phyloP scores from a whole-genome alignment of 2,113 vertebrate species.

The Arvicanthis niloticus region DNA sequence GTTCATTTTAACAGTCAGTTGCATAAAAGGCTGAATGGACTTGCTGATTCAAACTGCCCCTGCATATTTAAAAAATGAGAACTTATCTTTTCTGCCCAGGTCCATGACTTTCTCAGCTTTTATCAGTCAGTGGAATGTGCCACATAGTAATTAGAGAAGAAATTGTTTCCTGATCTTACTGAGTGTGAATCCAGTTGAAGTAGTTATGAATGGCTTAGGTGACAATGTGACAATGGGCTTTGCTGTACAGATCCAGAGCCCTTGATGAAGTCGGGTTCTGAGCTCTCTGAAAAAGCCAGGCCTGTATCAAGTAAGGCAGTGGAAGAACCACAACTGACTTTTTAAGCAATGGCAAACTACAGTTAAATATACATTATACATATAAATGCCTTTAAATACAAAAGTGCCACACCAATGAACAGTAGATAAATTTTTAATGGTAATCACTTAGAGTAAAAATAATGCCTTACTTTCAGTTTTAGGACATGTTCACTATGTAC shows the following conservation, averaged over 20 bases:
- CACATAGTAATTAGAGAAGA: neutral
- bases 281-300: neutral
- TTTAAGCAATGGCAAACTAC: neutral
- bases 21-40: conserved; percentile 9
- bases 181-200: conserved; percentile 32
- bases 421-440: conserved; percentile 5
- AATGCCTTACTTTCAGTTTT: conserved; percentile 17
- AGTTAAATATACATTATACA: neutral
- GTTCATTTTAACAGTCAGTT: conserved; percentile 43
- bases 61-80: conserved; percentile 6
- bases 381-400: neutral
- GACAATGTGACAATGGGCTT: neutral
- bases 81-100: neutral
- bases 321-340: neutral
- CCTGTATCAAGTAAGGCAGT: neutral
- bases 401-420: neutral
- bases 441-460: conserved; percentile 7
- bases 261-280: neutral
- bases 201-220: neutral
- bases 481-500: neutral
- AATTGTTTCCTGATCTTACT: neutral
- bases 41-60: conserved; percentile 3
- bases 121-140: neutral
- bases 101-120: neutral
- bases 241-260: neutral